These are phyloP conservation scores for Hylomyscus alleni DNA, from an alignment of 2,797 vertebrate species.

Conservation along the genomic window DNA sequence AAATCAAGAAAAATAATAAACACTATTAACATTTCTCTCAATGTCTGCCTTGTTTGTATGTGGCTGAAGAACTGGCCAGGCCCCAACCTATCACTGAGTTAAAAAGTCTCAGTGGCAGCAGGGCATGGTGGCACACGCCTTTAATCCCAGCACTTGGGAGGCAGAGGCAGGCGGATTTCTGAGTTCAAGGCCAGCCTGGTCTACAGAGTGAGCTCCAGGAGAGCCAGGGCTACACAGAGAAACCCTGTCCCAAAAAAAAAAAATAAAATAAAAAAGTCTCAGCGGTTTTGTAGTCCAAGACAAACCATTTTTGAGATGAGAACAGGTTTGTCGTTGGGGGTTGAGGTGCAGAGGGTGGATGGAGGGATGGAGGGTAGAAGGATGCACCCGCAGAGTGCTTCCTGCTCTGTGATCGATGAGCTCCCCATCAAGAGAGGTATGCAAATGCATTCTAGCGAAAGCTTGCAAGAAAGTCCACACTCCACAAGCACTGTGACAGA, in stretches of 20 bases:
- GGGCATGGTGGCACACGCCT: no score
- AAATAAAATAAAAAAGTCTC: no score
- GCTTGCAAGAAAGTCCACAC: background rate
- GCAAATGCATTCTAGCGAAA: background rate
- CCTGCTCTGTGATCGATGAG: background rate
- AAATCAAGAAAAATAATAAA: slow-evolving; percentile 77
- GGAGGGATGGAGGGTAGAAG: rapidly evolving
- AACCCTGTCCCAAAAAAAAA: no score
- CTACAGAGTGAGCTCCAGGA: no score
- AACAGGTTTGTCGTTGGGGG: background rate
- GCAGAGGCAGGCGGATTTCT: no score
- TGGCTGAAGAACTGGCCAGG: background rate
- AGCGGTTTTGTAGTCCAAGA: background rate
- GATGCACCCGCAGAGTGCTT: background rate
- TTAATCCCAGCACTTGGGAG: no score
- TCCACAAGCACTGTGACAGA: background rate
- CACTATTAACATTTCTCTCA: slow-evolving; percentile 63
- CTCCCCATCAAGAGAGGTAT: background rate
- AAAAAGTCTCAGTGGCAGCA: background rate
- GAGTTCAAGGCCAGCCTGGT: no score
- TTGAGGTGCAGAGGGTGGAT: background rate
- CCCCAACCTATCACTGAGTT: background rate
- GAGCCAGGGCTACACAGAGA: no score
- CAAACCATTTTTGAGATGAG: background rate
- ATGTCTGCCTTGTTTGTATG: slow-evolving; percentile 8